Evolutionary conservation across 2,888 invertebrate species (phyloP).

Genomic region (Drosophila pegasa): DNA sequence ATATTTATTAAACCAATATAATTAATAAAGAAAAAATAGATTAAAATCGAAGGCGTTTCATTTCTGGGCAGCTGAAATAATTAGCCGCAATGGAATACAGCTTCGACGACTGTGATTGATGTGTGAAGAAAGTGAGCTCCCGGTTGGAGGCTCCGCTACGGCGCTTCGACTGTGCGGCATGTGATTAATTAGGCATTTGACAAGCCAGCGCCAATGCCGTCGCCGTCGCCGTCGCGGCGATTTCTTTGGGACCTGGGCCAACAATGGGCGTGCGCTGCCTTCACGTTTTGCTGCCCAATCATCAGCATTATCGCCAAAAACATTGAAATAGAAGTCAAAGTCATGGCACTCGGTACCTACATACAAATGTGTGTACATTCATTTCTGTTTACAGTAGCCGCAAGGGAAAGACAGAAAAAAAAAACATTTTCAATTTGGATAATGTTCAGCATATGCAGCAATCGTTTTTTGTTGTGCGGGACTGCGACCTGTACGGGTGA

Average conservation of each 20-base stretch:
- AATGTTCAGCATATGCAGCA: slow-evolving; percentile 10
- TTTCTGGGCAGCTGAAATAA: slow-evolving; percentile 46
- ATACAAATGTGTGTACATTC: slow-evolving; percentile 28
- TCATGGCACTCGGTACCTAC: slow-evolving; percentile 53
- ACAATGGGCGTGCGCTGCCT: slow-evolving; percentile 65
- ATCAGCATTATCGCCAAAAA: slow-evolving; percentile 71
- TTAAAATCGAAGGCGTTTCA: background rate
- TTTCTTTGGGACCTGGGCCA: slow-evolving; percentile 50
- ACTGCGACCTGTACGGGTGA: slow-evolving; percentile 36
- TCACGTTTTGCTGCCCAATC: slow-evolving; percentile 68
- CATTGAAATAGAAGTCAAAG: slow-evolving; percentile 70
- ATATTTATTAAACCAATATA: slow-evolving; percentile 46
- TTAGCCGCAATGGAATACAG: slow-evolving; percentile 38
- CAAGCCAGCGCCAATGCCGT: no score
- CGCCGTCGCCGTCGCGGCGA: slow-evolving; percentile 57
- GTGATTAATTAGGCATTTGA: slow-evolving; percentile 72
- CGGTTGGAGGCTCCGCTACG: background rate
- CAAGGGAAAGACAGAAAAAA: slow-evolving; percentile 13
- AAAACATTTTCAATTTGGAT: slow-evolving; percentile 41
- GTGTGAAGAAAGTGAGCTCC: slow-evolving; percentile 60
- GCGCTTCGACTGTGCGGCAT: slow-evolving; percentile 24
- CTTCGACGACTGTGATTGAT: slow-evolving; percentile 51
- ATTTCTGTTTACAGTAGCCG: slow-evolving; percentile 55
- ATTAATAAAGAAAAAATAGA: slow-evolving; percentile 11
- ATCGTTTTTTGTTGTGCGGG: slow-evolving; percentile 23